These are phyloP conservation scores for Cynocephalus volans DNA, from an alignment of 2,113 vertebrate genomes.

Conservation along the genomic window DNA sequence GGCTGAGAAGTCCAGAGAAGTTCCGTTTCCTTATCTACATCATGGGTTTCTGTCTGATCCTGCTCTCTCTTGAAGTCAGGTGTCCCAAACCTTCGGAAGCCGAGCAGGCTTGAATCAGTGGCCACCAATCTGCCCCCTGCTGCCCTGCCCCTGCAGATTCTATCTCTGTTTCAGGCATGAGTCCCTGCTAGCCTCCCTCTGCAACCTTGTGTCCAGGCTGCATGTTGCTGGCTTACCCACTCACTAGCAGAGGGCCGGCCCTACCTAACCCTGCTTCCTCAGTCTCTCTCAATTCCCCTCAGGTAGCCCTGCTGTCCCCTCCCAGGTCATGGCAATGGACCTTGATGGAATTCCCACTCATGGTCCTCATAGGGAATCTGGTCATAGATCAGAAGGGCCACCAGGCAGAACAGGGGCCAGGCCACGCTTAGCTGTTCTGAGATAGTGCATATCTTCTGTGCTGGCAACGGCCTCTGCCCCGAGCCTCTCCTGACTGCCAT, in stretches of 20 bases:
- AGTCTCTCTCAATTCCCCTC: background rate
- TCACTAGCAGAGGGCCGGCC: background rate
- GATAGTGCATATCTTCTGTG: too few relatives aligned
- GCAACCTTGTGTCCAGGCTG: too few relatives aligned
- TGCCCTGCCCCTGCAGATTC: background rate
- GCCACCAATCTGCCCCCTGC: background rate
- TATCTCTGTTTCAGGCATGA: background rate
- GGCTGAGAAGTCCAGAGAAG: background rate
- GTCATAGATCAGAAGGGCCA: background rate
- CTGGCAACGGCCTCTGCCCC: background rate
- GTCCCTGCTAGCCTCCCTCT: background rate
- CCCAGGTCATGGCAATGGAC: background rate
- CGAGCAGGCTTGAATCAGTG: background rate
- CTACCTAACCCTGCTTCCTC: background rate
- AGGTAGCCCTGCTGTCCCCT: background rate
- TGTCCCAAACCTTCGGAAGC: background rate
- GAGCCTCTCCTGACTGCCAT: background rate
- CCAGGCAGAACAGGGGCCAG: background rate
- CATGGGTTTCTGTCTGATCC: background rate
- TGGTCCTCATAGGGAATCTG: background rate
- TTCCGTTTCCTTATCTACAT: background rate
- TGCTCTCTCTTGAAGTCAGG: background rate
- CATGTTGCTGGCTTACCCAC: too few relatives aligned
- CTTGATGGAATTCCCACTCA: background rate
- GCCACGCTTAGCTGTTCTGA: fast-evolving